Evolutionary conservation across 1,140 invertebrate species (phyloP), one percentile per base, ranked within the genome.

Genomic region (Eciton burchellii): DNA sequence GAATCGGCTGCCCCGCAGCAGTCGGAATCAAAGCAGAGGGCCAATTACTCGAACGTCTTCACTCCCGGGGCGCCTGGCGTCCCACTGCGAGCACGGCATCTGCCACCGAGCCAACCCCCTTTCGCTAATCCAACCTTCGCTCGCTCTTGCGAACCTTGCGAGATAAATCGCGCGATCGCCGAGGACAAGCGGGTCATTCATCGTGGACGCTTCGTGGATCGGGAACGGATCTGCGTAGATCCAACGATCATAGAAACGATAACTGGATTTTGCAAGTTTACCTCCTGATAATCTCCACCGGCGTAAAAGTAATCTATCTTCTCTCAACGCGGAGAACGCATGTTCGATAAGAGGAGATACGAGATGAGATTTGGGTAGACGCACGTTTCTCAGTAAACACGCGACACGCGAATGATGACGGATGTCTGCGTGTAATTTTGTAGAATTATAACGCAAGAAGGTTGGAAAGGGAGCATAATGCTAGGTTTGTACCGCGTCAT

Each of bases 21-120:
- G 84, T 90, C 72, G 83, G 85, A 90, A 90, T 89, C 88, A 88
- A 89, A 89, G 66, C 82, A 83, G 83, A 84, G 86, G 86, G 81
- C 89, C 90, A 91, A 91, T 91, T 91, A 91, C 88, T 91, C 84
- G 76, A 89, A 91, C 88, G 88, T 90, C 89, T 91, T 91, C 90
- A 90, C 90, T 91, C 87, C 85, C 82, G 85, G 89, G 85, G 88
- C 84, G 89, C 86, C 88, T 87, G 86, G 85, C 87, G 87, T 90
- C 90, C 90, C 77, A 88, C 83, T 85, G 90, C 47, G 89, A 83
- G 60, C 82, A 52, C 72, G 77, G 87, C 89, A 90, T 90, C 88
- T 89, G 85, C 87, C 81, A 88, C 81, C 62, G 57, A 89, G 82
- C 82, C 74, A 66, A 74, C 68, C 29, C 8, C 54, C 12, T 21